phyloP scores from a whole-genome alignment of 2,113 vertebrate genomes.

The Marmota monax region DNA sequence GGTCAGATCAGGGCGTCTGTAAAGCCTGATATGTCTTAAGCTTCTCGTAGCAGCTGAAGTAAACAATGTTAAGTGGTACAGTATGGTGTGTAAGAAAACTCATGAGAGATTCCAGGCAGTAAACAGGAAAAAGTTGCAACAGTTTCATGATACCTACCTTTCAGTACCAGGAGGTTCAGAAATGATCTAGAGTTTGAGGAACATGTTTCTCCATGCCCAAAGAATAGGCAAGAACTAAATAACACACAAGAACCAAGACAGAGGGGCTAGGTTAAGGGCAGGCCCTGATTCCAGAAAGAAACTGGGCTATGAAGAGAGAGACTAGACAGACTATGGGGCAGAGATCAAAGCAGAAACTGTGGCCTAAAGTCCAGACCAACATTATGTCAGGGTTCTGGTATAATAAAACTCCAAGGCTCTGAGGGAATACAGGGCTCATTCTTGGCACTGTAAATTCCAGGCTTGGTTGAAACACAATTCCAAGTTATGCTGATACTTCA shows the following conservation, averaged over 20 bases:
- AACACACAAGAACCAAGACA: background rate
- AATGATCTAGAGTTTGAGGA: background rate
- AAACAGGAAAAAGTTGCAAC: background rate
- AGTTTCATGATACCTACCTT: background rate
- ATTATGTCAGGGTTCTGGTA: background rate
- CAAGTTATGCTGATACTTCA: background rate
- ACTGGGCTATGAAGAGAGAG: background rate
- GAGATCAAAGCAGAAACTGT: background rate
- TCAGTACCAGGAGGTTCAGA: background rate
- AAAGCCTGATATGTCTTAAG: background rate
- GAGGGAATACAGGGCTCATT: background rate
- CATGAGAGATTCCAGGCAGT: background rate
- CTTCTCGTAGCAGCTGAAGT: background rate
- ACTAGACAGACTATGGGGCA: background rate
- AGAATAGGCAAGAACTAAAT: background rate
- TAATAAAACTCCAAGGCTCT: background rate
- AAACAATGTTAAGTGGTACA: background rate
- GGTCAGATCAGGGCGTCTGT: background rate
- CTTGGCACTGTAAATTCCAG: background rate
- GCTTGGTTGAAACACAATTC: background rate
- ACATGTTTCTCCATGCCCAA: accelerated
- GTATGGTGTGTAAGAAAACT: background rate
- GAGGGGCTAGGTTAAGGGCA: background rate
- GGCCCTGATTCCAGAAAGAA: background rate
- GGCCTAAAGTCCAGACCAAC: background rate